Conservation (phyloP, 2,888 invertebrate species). For the Leptinotarsa haldemani region DNA sequence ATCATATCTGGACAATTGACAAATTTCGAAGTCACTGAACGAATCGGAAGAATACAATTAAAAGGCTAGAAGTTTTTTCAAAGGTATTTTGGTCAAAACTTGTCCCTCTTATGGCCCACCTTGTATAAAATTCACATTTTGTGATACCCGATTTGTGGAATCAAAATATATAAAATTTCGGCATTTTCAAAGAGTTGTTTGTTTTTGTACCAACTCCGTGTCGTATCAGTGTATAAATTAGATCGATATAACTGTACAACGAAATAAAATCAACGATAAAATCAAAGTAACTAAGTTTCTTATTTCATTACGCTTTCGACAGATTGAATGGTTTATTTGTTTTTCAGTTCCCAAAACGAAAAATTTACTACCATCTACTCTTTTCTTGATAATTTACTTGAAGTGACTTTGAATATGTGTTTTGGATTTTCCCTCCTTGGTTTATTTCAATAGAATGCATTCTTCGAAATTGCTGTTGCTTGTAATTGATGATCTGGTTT, state of each 20-base stretch:
- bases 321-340: conserved; percentile 4
- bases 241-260: neutral
- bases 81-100: too few relatives aligned
- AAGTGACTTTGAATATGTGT: neutral
- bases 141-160: too few relatives aligned
- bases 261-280: conserved; percentile 2
- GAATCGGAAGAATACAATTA: too few relatives aligned
- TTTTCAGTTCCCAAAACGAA: neutral
- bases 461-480: neutral
- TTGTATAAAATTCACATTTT: too few relatives aligned
- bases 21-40: too few relatives aligned
- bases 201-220: neutral
- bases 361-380: neutral
- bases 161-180: too few relatives aligned
- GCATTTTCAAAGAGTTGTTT: neutral
- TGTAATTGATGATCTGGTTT: too few relatives aligned
- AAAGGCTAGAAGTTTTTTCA: too few relatives aligned
- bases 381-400: conserved; percentile 1
- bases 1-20: too few relatives aligned
- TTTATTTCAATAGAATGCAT: neutral
- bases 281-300: neutral
- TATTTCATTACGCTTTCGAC: neutral
- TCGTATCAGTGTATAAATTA: conserved; percentile 1
- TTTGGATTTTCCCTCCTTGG: neutral
- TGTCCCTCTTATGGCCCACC: too few relatives aligned